These are phyloP conservation scores for Tribolium freemani DNA, from an alignment of 2,888 invertebrate genomes.

Conservation along the genomic window DNA sequence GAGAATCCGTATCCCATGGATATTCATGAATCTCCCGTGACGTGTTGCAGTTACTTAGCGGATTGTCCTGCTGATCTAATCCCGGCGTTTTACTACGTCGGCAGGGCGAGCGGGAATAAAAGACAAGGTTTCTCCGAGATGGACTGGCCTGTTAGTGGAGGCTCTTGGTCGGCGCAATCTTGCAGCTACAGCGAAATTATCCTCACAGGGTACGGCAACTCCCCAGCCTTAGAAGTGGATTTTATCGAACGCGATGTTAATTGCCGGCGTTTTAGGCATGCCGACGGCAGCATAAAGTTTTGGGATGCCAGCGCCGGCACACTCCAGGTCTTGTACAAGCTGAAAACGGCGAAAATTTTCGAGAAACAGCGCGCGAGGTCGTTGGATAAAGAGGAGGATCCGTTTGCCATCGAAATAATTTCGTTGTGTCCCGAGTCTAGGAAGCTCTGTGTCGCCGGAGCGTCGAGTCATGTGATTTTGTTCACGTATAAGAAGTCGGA, in stretches of 20 bases:
- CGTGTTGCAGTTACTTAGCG: conserved; percentile 96
- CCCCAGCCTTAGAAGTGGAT: too few relatives aligned
- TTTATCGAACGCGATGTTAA: background rate
- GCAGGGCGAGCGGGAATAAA: conserved; percentile 80
- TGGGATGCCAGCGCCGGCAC: conserved; percentile 99
- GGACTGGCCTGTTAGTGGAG: conserved; percentile 97
- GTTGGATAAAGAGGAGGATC: conserved; percentile 83
- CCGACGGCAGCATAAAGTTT: conserved; percentile 98
- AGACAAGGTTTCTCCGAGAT: conserved; percentile 88
- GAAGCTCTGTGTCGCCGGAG: conserved; percentile 89
- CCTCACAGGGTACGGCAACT: conserved; percentile 85
- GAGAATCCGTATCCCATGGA: conserved; percentile 99
- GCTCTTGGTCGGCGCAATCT: conserved; percentile 95
- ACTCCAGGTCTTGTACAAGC: conserved; percentile 96
- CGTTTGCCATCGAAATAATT: conserved; percentile 90
- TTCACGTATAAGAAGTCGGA: conserved; percentile 97
- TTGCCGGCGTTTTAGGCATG: conserved; percentile 77
- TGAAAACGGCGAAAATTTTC: conserved; percentile 95
- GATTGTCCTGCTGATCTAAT: conserved; percentile 98
- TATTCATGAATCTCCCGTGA: conserved; percentile 98
- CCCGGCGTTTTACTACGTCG: conserved; percentile 98
- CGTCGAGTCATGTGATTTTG: conserved; percentile 93
- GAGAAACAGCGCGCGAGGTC: conserved; percentile 80
- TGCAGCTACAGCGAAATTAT: conserved; percentile 98
- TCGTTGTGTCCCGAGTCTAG: conserved; percentile 95